A percentile compares a stretch with the other conserved stretches of the same genome.
Evolutionary conservation across 2,113 vertebrate genomes (phyloP).

Genomic region (Ophthalmolycus amberensis): DNA sequence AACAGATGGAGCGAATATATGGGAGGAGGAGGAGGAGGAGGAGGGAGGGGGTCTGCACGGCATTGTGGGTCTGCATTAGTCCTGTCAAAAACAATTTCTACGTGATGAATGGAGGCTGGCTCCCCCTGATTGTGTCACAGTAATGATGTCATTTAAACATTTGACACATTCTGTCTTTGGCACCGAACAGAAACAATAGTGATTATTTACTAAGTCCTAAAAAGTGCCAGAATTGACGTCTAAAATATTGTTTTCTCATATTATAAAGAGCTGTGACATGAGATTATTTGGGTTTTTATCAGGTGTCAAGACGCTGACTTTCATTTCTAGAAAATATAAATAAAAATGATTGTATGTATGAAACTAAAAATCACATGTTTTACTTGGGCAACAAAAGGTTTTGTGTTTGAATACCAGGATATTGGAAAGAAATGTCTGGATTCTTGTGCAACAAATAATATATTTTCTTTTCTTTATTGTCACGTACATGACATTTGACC

Average conservation of each 20-base stretch:
- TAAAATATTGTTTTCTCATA: not conserved
- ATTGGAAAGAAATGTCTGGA: too few species aligned
- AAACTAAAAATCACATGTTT: not conserved
- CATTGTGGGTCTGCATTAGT: conserved; percentile 18
- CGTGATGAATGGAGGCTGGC: conserved; percentile 9
- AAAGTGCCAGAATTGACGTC: not conserved
- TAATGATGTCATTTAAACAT: conserved; percentile 29
- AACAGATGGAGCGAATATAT: conserved; percentile 67
- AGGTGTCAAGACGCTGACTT: too few species aligned
- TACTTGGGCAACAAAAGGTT: too few species aligned
- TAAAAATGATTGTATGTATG: not conserved
- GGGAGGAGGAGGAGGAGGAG: not conserved
- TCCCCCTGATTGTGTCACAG: conserved; percentile 10
- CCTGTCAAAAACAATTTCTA: conserved; percentile 34
- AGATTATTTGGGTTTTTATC: not conserved
- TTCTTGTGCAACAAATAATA: too few species aligned
- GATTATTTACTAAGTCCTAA: not conserved
- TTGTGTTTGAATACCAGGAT: too few species aligned
- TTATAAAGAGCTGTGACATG: not conserved
- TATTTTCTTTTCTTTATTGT: too few species aligned
- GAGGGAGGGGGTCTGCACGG: not conserved
- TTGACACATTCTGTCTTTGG: conserved; percentile 24
- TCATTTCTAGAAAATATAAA: too few species aligned
- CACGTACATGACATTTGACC: too few species aligned
- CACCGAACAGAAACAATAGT: not conserved